Evolutionary conservation across 1,140 invertebrate genomes (phyloP).

Genomic region (Anthonomus grandis): DNA sequence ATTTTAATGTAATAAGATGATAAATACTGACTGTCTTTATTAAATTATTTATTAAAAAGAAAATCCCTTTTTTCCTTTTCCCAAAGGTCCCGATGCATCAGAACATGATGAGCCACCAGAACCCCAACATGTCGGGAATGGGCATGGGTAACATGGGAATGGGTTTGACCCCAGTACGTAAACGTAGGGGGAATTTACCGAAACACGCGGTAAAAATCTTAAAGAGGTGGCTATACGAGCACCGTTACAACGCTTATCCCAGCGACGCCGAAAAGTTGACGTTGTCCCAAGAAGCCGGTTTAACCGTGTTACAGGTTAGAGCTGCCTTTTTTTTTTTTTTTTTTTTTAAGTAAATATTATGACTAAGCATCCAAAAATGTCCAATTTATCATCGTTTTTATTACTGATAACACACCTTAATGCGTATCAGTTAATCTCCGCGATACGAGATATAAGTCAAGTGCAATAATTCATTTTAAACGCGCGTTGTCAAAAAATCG

Average conservation of each 20-base stretch:
- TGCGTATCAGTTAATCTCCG: no score
- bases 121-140: slow-evolving; percentile 28
- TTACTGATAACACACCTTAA: no score
- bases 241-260: slow-evolving; percentile 92
- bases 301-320: slow-evolving; percentile 68
- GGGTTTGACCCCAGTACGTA: slow-evolving; percentile 25
- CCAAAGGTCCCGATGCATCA: slow-evolving; percentile 35
- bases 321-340: background rate
- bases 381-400: no score
- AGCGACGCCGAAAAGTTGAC: slow-evolving; percentile 85
- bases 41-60: no score
- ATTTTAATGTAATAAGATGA: background rate
- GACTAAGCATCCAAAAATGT: background rate
- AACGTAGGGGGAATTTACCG: slow-evolving; percentile 79
- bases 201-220: slow-evolving; percentile 89
- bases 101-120: slow-evolving; percentile 20
- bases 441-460: no score
- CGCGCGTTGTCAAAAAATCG: no score
- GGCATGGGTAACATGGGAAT: slow-evolving; percentile 25
- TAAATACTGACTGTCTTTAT: background rate
- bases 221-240: slow-evolving; percentile 88
- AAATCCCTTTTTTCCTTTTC: slow-evolving; percentile 1
- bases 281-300: slow-evolving; percentile 78
- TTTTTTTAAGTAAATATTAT: background rate
- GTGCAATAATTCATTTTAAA: no score